phyloP scores from a whole-genome alignment of 1,140 invertebrate species.

The Meloidogyne chitwoodi region DNA sequence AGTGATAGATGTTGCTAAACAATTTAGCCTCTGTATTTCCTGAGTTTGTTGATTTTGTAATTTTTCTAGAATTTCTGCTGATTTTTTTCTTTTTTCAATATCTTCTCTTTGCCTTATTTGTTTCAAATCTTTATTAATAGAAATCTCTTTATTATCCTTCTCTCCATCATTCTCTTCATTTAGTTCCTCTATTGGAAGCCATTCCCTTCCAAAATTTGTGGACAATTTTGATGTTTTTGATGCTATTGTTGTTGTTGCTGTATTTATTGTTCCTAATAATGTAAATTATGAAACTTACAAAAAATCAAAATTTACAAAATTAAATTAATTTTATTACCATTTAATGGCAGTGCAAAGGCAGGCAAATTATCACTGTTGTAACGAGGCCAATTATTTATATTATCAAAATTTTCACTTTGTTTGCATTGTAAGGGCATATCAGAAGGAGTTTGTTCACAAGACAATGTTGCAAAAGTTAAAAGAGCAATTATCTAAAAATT shows the following conservation, averaged over 20 bases:
- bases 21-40: constrained; percentile 4
- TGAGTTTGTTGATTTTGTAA: background rate
- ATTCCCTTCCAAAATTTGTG: constrained; percentile 13
- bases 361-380: background rate
- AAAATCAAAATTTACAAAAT: too few relatives aligned
- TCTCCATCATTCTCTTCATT: background rate
- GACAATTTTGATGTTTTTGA: background rate
- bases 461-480: constrained; percentile 26
- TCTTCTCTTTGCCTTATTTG: background rate
- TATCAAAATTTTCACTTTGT: background rate
- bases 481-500: constrained; percentile 5
- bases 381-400: background rate
- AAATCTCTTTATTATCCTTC: background rate
- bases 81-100: background rate
- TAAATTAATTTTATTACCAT: background rate
- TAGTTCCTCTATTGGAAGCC: constrained; percentile 15
- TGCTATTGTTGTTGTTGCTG: background rate
- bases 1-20: background rate
- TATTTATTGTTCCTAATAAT: background rate
- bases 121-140: background rate
- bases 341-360: background rate
- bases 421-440: constrained; percentile 19
- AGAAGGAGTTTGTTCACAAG: constrained; percentile 35
- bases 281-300: too few relatives aligned
- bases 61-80: background rate